A percentile compares a stretch with the other conserved stretches of the same genome.
Conservation (phyloP, 2,113 vertebrate genomes). For the Rhegmatorhina hoffmannsi region DNA sequence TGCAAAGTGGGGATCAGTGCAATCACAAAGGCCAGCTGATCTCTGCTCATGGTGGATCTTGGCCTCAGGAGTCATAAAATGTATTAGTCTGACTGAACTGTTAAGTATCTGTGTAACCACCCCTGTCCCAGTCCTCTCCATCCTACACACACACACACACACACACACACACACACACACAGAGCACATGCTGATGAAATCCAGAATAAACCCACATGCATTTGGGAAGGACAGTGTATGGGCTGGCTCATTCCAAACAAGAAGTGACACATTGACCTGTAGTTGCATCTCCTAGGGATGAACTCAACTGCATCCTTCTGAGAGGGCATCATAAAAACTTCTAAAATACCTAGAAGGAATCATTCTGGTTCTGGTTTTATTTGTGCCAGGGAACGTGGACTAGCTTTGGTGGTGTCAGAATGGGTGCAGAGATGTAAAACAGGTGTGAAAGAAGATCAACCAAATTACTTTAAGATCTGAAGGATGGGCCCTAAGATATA, state of each 20-base stretch:
- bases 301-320: not conserved
- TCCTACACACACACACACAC: not conserved
- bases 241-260: not conserved
- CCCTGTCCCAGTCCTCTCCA: too few species aligned
- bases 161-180: rapidly evolving
- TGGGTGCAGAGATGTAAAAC: not conserved
- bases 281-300: not conserved
- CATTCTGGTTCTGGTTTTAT: not conserved
- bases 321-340: not conserved
- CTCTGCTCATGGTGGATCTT: not conserved
- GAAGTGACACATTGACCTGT: not conserved
- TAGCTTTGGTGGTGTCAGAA: not conserved
- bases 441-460: conserved; percentile 12
- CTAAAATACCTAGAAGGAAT: not conserved
- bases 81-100: not conserved
- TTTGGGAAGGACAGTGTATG: not conserved
- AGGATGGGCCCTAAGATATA: not conserved
- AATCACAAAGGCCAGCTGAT: not conserved
- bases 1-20: not conserved
- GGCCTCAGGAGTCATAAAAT: not conserved
- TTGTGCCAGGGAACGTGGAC: not conserved
- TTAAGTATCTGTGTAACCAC: rapidly evolving
- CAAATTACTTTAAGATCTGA: not conserved
- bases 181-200: not conserved
- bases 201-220: not conserved